Evolutionary conservation across 2,797 vertebrate genomes (phyloP).

Genomic region (Melanotaenia maccullochi): DNA sequence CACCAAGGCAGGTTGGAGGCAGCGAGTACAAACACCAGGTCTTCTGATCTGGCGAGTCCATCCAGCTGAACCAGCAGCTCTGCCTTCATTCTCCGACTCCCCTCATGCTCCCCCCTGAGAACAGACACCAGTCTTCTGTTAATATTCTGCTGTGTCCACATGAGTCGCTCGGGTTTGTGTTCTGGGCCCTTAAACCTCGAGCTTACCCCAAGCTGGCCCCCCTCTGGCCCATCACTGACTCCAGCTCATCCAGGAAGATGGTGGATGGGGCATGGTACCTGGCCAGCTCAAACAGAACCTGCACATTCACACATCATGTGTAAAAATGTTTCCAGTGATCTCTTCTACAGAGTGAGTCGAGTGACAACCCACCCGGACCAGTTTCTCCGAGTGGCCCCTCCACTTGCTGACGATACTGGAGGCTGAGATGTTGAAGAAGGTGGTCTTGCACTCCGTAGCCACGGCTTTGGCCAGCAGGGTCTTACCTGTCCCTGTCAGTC

Average conservation of each 20-base stretch:
- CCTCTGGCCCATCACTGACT: slow-evolving; percentile 96
- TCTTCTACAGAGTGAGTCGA: neutral
- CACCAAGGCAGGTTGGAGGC: slow-evolving; percentile 97
- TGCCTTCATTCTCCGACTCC: slow-evolving; percentile 87
- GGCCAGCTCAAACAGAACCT: slow-evolving; percentile 96
- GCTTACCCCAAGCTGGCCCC: slow-evolving; percentile 87
- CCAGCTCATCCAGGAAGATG: slow-evolving; percentile 97
- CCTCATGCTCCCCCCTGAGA: slow-evolving; percentile 92
- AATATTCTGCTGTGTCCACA: neutral
- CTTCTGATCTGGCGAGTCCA: slow-evolving; percentile 79
- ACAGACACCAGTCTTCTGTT: neutral
- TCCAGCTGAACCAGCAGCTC: slow-evolving; percentile 86
- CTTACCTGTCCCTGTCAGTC: slow-evolving; percentile 84
- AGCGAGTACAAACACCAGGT: slow-evolving; percentile 96
- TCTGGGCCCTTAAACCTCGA: neutral
- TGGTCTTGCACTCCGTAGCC: slow-evolving; percentile 94
- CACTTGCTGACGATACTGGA: slow-evolving; percentile 99
- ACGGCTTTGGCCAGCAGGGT: slow-evolving; percentile 89
- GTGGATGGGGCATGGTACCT: slow-evolving; percentile 96
- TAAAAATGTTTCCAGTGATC: neutral
- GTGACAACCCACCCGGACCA: slow-evolving; percentile 87
- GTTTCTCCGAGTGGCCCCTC: slow-evolving; percentile 97
- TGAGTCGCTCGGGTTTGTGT: neutral
- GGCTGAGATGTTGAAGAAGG: slow-evolving; percentile 98
- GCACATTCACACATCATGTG: neutral